Conservation (phyloP, 2,797 vertebrate genomes). For the Simalia tracyae region DNA sequence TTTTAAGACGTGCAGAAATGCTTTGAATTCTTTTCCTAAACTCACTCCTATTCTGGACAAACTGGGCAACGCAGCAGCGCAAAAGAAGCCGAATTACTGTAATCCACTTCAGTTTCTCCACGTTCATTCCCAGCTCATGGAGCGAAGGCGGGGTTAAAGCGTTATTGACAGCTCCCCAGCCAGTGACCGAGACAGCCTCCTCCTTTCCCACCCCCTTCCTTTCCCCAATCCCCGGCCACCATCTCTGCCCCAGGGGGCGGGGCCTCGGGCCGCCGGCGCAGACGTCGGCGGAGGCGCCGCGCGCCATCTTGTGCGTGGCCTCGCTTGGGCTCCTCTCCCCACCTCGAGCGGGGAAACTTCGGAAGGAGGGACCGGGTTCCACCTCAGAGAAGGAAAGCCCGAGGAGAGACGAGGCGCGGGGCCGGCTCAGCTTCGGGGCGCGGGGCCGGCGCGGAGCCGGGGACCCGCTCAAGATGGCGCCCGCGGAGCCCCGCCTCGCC, state of each 20-base stretch:
- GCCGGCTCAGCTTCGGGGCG: constrained; percentile 50
- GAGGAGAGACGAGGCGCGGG: too few species aligned
- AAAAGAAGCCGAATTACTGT: background rate
- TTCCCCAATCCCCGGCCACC: constrained; percentile 50
- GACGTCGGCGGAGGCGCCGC: accelerated
- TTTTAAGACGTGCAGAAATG: background rate
- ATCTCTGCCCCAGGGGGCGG: background rate
- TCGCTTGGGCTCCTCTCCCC: background rate
- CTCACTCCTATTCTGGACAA: background rate
- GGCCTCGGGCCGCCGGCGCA: background rate
- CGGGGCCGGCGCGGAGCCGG: background rate
- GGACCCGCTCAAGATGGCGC: constrained; percentile 66
- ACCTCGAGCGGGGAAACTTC: background rate
- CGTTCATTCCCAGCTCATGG: background rate
- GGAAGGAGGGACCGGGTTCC: background rate
- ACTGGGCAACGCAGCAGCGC: background rate
- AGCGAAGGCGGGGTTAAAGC: accelerated
- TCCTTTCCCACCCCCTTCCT: accelerated
- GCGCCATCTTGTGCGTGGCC: constrained; percentile 73
- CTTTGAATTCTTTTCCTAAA: background rate
- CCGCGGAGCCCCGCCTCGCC: background rate
- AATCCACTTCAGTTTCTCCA: too few species aligned
- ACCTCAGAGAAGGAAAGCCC: too few species aligned
- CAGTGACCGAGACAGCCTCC: constrained; percentile 1
- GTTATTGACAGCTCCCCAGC: constrained; percentile 29